Conservation (phyloP, 2,797 vertebrate genomes). For the Smutsia gigantea region DNA sequence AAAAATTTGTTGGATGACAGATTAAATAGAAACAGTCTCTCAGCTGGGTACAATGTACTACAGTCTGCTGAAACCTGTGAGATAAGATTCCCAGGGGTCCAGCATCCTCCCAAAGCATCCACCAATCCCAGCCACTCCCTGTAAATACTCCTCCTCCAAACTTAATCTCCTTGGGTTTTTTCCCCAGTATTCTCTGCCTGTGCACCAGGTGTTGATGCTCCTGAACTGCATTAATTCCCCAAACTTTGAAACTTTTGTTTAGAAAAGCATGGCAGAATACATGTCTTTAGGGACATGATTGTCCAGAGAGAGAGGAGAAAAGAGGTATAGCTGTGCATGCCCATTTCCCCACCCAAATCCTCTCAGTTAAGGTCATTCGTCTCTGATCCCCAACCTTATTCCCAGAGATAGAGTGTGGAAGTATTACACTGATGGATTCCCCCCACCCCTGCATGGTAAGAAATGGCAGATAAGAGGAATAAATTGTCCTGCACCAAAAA, state of each 20-base stretch:
- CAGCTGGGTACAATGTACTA: not conserved
- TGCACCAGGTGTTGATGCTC: not conserved
- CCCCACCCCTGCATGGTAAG: not conserved
- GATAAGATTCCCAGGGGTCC: not conserved
- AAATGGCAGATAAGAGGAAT: not conserved
- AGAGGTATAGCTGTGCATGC: not conserved
- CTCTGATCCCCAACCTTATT: not conserved
- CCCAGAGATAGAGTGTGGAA: not conserved
- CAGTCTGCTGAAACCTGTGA: not conserved
- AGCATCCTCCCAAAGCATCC: not conserved
- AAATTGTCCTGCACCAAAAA: not conserved
- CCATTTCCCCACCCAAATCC: not conserved
- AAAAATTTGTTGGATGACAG: not conserved
- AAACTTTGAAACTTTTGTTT: not conserved
- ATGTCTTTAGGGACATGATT: not conserved
- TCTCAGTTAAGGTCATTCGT: not conserved
- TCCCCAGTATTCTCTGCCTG: not conserved
- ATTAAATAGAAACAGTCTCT: not conserved
- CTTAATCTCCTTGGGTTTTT: too few species aligned
- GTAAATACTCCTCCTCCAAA: not conserved
- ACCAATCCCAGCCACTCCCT: not conserved
- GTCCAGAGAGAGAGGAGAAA: not conserved
- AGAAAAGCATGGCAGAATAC: not conserved
- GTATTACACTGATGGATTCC: not conserved
- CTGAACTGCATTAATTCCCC: not conserved